Base-by-base conservation (phyloP, 2,797 vertebrate genomes). In the Leptoclinus maculatus region DNA sequence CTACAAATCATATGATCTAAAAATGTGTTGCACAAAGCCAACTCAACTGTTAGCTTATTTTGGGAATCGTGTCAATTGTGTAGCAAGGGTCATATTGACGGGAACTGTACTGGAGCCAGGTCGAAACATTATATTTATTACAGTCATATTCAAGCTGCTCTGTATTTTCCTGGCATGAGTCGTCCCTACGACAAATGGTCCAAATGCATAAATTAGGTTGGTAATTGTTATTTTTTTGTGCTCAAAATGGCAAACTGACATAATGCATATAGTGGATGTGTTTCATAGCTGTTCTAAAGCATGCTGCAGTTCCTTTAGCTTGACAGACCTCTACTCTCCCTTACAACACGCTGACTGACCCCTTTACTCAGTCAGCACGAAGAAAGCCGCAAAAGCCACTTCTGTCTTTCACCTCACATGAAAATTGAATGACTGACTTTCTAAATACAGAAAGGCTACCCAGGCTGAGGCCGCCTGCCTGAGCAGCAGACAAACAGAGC, bases 61-160 rank as follows among this genome's bases (percentile, higher is more conserved):
- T 66, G 82, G 54, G 62, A 82, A 80, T 41, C 23, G 14, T 84
- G 85, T 84, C 68, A 67, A 47, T 78, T 67, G 59, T 76, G 67
- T 66, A 83, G 69, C 45, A 51, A 66, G 78, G 56, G 78, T 83
- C 85, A 84, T 69, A 71, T 64, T 72, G 27, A 74, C 82, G 75
- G 74, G 76, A 84, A 79, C n/a, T 41, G 71, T 85, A 54, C 65
- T 25, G 64, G 38, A 83, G 79, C 82, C 83, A 75, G 71, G 32
- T 80, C 79, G n/a, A 70, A 90, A 82, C 80, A 71, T 84, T 83
- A 76, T 76, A 85, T 87, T 89, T 88, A 87, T 90, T 84, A 51
- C 84, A 71, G 82, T 83, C 79, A 88, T 91, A 83, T 78, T 65
- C 87, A 92, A 91, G 89, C 90, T 92, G 91, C 77, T 90, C 78